Evolutionary conservation across 2,888 invertebrate genomes (phyloP).

Genomic region (Ethmia dodecea): DNA sequence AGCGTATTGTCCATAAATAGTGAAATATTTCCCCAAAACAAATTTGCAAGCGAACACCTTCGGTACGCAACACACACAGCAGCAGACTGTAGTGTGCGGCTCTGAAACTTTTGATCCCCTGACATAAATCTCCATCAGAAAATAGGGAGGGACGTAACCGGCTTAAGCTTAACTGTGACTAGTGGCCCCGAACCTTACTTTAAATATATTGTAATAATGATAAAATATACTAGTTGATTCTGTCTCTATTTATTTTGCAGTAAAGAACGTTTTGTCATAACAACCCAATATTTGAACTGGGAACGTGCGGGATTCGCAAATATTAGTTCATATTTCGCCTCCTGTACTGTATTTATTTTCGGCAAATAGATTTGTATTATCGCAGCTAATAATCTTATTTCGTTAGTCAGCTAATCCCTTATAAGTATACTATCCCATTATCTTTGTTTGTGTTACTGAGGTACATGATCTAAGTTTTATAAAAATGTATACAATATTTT

Average conservation of each 20-base stretch:
- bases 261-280: slow-evolving; percentile 61
- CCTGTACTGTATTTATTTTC: slow-evolving; percentile 39
- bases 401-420: slow-evolving; percentile 44
- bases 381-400: slow-evolving; percentile 53
- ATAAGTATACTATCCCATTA: slow-evolving; percentile 17
- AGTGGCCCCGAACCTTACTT: slow-evolving; percentile 66
- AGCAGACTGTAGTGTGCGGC: slow-evolving; percentile 40
- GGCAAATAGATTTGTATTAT: slow-evolving; percentile 64
- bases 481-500: too few relatives aligned
- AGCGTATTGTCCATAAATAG: slow-evolving; percentile 48
- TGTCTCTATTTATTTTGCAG: slow-evolving; percentile 59
- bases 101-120: slow-evolving; percentile 74
- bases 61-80: slow-evolving; percentile 22
- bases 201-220: slow-evolving; percentile 76
- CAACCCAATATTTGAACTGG: slow-evolving; percentile 40
- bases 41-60: slow-evolving; percentile 43
- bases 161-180: slow-evolving; percentile 76
- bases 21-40: slow-evolving; percentile 35
- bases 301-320: slow-evolving; percentile 46
- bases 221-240: slow-evolving; percentile 72
- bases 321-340: slow-evolving; percentile 66
- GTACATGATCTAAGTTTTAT: too few relatives aligned
- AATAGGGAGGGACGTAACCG: slow-evolving; percentile 75
- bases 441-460: slow-evolving; percentile 2
- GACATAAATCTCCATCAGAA: slow-evolving; percentile 78